Evolutionary conservation across 2,888 invertebrate genomes (phyloP), one percentile per base, ranked within the genome.

Genomic region (Watsonalla cultraria): DNA sequence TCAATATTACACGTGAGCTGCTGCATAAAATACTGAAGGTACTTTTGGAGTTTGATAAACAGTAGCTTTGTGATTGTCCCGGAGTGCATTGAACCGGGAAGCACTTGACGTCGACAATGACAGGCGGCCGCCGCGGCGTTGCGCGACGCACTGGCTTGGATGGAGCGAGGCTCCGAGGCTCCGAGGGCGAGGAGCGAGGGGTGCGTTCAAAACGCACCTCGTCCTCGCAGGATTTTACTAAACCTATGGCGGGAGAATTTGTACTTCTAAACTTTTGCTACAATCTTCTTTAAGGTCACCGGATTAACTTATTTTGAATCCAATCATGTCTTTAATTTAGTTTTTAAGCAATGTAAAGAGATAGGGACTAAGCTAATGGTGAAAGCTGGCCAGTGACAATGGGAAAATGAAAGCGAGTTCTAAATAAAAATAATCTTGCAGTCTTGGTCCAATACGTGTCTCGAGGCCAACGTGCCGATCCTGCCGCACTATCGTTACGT

Each of bases 81-180:
- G 37, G 54, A 59, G 66, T 65, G 55, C 68, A 64, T 62, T 70
- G 68, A 70, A 68, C 68, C 60, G 54, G 61, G 59, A 56, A 54
- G 57, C 51, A 33, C 24, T 24, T 24, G 37, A 48, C 55, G 51
- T 45, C 37, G 39, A 42, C 46, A 46, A 51, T 53, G 50, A 64
- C 69, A 65, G 61, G 67, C 72, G 60, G 42, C 55, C 55, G 52
- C 59, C 58, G 46, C 58, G 45, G 57, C 58, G 69, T 61, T 64
- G 66, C 71, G 72, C 72, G 73, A 72, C 79, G 76, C 75, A 82
- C 83, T 82, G 76, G 57, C 60, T 54, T 54, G 45, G 45, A 54
- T 51, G 13, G 57, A 60, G 55, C 54, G 45, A 54, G 52, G n/a
- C 46, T 45, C 51, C 56, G 51, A 24, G 24, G 24, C 24, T 24